Evolutionary conservation across 2,888 invertebrate species (phyloP), one percentile per base, ranked within the genome.

Genomic region (Tethea ocularis): DNA sequence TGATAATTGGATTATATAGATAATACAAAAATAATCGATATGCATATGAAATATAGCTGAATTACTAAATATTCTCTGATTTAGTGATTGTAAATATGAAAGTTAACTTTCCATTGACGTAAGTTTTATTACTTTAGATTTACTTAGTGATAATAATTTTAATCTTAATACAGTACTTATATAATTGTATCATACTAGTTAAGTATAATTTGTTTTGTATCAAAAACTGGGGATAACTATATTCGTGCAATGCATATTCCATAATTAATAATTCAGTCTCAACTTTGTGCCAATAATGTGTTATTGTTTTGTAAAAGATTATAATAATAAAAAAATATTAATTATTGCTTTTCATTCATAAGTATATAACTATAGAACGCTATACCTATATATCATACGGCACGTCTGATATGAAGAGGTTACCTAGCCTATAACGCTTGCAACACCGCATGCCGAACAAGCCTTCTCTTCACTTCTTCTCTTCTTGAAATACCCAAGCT

Each of bases 1-100:
- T 58, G 56, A 54, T 46, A 57, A 17, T 52, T 59, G 59, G 56
- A 56, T 57, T 46, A 54, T n/a, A n/a, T n/a, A 26, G 26, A 7
- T 26, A 26, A 51, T 36, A 57, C n/a, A 38, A 38, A 36, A 62
- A 57, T 62, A 59, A 57, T 58, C 54, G 38, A 46, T n/a, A 24
- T 46, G 24, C 13, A 29, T 56, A 46, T 51, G 23, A 51, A 15
- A 54, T 57, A 38, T 41, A 53, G 51, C 46, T 54, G 6, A 41
- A 26, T 17, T 46, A 59, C 52, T n/a, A 6, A 38, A 17, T 38
- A 60, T 13, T 36, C 6, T 57, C 57, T 55, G 51, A 51, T 26
- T 51, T 22, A n/a, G 26, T 20, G 46, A 46, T 20, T 46, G 46
- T 46, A 20, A 46, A 46, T 46, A 46, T 20, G 20, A 5, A 7